Evolutionary conservation across 2,888 invertebrate species (phyloP).

Genomic region (Gisinianus flammeolus): DNA sequence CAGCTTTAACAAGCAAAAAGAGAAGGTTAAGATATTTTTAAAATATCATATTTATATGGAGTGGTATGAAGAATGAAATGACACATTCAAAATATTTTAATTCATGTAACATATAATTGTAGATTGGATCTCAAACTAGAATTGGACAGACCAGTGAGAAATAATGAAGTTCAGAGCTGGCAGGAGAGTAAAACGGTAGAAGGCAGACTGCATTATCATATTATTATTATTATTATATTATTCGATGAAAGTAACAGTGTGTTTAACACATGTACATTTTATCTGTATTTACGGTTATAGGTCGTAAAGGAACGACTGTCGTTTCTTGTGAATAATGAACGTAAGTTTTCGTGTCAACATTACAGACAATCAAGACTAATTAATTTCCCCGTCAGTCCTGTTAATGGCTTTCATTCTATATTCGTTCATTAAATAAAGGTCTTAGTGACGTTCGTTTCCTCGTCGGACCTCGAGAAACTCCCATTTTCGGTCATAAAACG

Average conservation of each 20-base stretch:
- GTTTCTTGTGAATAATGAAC: constrained; percentile 72
- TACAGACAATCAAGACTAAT: no score
- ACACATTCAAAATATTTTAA: not conserved
- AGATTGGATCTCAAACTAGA: constrained; percentile 36
- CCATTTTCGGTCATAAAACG: constrained; percentile 74
- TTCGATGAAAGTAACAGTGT: not conserved
- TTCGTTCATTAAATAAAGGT: no score
- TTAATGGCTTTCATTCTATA: no score
- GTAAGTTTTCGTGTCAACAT: no score
- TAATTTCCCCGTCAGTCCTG: no score
- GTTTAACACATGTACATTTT: not conserved
- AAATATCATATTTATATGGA: no score
- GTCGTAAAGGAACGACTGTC: constrained; percentile 76
- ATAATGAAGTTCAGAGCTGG: constrained; percentile 50
- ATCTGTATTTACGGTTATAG: not conserved
- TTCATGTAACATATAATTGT: no score
- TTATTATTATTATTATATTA: not conserved
- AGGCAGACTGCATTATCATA: not conserved
- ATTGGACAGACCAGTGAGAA: constrained; percentile 2
- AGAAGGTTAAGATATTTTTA: constrained; percentile 16
- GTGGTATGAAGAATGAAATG: no score
- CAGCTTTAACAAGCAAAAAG: not conserved
- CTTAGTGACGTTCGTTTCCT: constrained; percentile 78
- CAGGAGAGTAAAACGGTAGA: constrained; percentile 76
- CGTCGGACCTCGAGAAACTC: constrained; percentile 72